Evolutionary conservation across 2,797 vertebrate genomes (phyloP), one percentile per base, ranked within the genome.

Genomic region (Hydrolagus colliei): DNA sequence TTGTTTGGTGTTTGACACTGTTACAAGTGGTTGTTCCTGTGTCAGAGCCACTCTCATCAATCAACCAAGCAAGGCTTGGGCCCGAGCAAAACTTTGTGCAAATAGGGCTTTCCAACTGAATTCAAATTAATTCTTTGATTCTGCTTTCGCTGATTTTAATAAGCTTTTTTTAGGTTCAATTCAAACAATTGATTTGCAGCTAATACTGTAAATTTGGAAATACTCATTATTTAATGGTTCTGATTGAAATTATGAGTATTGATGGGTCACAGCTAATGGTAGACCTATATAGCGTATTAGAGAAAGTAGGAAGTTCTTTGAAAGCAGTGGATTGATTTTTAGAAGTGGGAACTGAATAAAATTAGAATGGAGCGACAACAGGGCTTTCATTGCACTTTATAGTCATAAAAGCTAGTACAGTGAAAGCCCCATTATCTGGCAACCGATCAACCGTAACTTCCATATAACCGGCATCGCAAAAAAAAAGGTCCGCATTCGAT

Each of bases 311-410:
- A 41, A 35, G 22, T 11, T 1, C 20, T 32, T 18, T 82, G 32
- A 67, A 82, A 67, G 79, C 79, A 84, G 71, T 84, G 65, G 79
- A 68, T 84, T 20, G 41, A 27, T 35, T 18, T 11, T 10, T 65
- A 35, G 65, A 68, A 27, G 9, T 68, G 20, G 27, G 4, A 41
- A 41, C 14, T 84, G 22, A 5, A 84, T 84, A 35, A 27, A 84
- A 71, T 35, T 35, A 71, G 79, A 71, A 84, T 71, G 13, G 1
- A 84, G 71, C 35, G 71, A 63, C 67, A 84, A 4, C 63, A 80
- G 10, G 78, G 7, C 35, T 35, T 71, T 41, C 65, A 20, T 27
- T 12, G 16, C 41, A 32, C 41, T 84, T 82, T 20, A 18, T 7
- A 41, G 41, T 52, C 9, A 41, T 35, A 9, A 65, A 84, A 84